phyloP scores from a whole-genome alignment of 2,113 vertebrate species.

The Cinclus mexicanus region DNA sequence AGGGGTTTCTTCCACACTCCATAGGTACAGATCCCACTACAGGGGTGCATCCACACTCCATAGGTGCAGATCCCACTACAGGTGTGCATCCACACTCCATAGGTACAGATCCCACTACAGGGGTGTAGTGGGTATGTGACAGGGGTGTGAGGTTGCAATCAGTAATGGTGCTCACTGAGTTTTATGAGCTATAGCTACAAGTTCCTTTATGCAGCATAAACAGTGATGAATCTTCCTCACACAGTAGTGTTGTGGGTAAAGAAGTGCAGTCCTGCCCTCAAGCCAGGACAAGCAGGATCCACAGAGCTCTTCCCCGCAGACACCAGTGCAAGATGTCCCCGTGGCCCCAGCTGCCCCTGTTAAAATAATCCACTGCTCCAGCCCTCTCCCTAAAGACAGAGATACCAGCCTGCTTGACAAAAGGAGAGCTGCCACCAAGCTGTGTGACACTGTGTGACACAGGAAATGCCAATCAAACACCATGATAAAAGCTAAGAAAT shows the following conservation, averaged over 20 bases:
- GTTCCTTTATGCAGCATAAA: background rate
- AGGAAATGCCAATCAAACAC: background rate
- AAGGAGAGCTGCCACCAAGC: background rate
- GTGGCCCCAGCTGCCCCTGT: rapidly evolving
- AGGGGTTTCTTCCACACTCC: background rate
- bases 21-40: background rate
- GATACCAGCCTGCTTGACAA: background rate
- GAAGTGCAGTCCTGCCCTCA: background rate
- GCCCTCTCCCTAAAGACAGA: background rate
- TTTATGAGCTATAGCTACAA: background rate
- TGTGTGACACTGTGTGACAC: background rate
- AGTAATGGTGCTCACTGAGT: background rate
- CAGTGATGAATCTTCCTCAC: background rate
- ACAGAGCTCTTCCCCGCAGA: background rate
- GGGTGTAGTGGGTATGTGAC: rapidly evolving
- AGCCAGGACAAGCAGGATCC: background rate
- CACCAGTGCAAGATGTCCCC: rapidly evolving
- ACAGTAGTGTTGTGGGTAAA: rapidly evolving
- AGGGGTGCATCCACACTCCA: background rate
- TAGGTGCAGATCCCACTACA: background rate
- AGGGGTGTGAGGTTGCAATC: background rate
- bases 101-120: background rate
- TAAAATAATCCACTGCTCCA: background rate
- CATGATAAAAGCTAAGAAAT: background rate
- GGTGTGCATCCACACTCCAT: too few species aligned